Conservation (phyloP, 2,113 vertebrate genomes). For the Solenodon paradoxus region DNA sequence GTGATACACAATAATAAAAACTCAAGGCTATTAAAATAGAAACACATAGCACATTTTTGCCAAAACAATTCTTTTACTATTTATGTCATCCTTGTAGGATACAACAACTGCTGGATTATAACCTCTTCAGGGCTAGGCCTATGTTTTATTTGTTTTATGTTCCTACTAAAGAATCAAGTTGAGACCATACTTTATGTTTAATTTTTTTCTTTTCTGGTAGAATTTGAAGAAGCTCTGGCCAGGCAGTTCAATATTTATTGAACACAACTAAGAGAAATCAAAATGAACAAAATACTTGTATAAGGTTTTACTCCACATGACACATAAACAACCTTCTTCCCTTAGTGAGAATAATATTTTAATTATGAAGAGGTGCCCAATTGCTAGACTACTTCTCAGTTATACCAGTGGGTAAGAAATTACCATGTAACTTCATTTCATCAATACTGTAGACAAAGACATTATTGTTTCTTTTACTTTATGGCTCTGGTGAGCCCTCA, state of each 20-base stretch:
- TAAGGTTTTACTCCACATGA: not conserved
- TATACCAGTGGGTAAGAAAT: conserved; percentile 46
- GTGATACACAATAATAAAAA: not conserved
- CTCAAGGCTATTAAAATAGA: not conserved
- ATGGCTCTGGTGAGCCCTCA: conserved; percentile 63
- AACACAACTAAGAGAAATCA: conserved; percentile 42
- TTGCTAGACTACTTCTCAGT: conserved; percentile 38
- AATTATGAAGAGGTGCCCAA: conserved; percentile 40
- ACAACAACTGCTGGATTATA: not conserved
- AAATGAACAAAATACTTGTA: conserved; percentile 48
- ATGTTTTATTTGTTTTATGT: not conserved
- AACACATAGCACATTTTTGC: not conserved
- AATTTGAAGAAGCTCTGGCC: conserved; percentile 24
- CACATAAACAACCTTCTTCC: conserved; percentile 30
- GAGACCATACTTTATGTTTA: not conserved
- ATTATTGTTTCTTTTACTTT: conserved; percentile 66
- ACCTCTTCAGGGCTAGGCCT: not conserved
- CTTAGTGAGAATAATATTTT: conserved; percentile 40
- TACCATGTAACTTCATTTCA: conserved; percentile 43
- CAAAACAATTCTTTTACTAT: not conserved
- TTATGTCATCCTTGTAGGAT: not conserved
- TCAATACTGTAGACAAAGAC: conserved; percentile 54
- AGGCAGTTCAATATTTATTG: conserved; percentile 55
- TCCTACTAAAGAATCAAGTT: not conserved
- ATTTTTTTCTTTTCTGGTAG: not conserved